Base-by-base conservation (phyloP, 2,113 vertebrate genomes). In the Paraplagusia blochii region DNA sequence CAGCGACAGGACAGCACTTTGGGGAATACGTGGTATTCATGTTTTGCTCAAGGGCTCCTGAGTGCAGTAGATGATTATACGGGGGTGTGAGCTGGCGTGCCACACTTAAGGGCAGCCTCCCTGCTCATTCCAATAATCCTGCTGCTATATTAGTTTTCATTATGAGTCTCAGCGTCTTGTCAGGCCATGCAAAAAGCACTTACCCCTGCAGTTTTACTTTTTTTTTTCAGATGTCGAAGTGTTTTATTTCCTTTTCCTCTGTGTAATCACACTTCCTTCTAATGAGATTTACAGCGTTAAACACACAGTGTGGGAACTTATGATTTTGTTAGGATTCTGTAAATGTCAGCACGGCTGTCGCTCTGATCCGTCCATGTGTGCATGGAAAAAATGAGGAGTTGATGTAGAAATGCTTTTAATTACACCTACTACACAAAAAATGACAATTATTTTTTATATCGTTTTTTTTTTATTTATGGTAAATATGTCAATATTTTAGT, bases 111-210 rank as follows among this genome's bases (percentile, higher is more conserved):
- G 66, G 63, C 44, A 53, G 66, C 58, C 66, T 66, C 19, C 10
- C 50, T 35, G 15, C 53, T 52, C 65, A 67, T 58, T 64, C 33
- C 62, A 59, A 29, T 69, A 58, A 35, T 50, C 44, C 58, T 7
- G 35, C 58, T 58, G 55, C 62, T 76, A 49, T 67, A 77, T 74
- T 74, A 79, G 73, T 74, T 77, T 77, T 78, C 70, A 74, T 81
- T 66, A 77, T 58, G 58, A 68, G 66, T 43, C 29, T 33, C 12
- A 8, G 53, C 48, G 64, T 69, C 64, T 36, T 68, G 69, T 68
- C 57, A 38, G 53, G 56, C 58, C 58, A 49, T 52, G 61, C 33
- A 67, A 54, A 11, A 76, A 73, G 46, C 58, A 53, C 71, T 70
- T 63, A 59, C 49, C 64, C 10, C 53, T 63, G 72, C 81, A 76